Evolutionary conservation across 2,888 invertebrate genomes (phyloP), one percentile per base, ranked within the genome.

Genomic region (Pristionchus japonicus): DNA sequence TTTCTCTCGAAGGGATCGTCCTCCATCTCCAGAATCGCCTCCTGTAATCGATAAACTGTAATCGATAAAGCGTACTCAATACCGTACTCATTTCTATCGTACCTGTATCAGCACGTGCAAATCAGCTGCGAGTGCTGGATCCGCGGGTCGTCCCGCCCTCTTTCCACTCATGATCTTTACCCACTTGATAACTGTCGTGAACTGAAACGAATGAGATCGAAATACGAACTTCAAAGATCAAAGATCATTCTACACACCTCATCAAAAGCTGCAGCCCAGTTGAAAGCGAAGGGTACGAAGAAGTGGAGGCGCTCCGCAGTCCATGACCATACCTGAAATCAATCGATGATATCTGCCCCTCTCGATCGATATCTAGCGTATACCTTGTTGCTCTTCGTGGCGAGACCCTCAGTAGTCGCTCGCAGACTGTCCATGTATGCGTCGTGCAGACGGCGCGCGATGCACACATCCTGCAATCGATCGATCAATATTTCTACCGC

Each of bases 1-100:
- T 90, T 89, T 20, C 91, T 92, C 95, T 99, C 99, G 94, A 99
- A 99, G 0, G 98, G 98, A 96, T 99, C 99, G 94, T 99, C 99
- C 91, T 97, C 97, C 95, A 99, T 96, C 95, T 98, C 98, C 92
- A 99, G 96, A 2, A 97, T 95, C 93, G 98, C 97, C 93, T 97
- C 97, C 95, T 97, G 91, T 83, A 90, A 74, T 34, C 87, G 27
- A 37, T 27, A 4, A 1, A 4, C n/a, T 31, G 27, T 27, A 11
- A 37, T 64, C n/a, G n/a, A n/a, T n/a, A n/a, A n/a, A n/a, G n/a
- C n/a, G n/a, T n/a, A n/a, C n/a, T n/a, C 27, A 17, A 9, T n/a
- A 85, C 64, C 64, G 27, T 40, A 77, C 27, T 47, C 47, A 34
- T n/a, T 3, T 7, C 31, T 47, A 77, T 27, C 77, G 43, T 74